Percentiles rank a stretch among this genome's conserved stretches.
Evolutionary conservation across 2,888 invertebrate species (phyloP).

Genomic region (Epirrhoe tristata): DNA sequence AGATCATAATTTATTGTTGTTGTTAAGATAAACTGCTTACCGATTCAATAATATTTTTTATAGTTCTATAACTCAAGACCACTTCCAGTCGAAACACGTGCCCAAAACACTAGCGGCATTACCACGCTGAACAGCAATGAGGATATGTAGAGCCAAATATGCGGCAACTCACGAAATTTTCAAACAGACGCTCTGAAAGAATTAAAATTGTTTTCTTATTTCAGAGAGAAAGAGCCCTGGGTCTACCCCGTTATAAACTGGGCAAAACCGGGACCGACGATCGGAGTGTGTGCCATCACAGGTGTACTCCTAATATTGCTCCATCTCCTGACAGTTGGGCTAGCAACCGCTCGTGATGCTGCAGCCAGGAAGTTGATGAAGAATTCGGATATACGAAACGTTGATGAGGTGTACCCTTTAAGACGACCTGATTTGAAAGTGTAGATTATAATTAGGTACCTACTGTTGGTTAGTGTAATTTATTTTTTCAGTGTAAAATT

Average conservation of each 20-base stretch:
- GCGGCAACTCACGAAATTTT: too few relatives aligned
- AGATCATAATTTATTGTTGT: too few relatives aligned
- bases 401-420: constrained; percentile 62
- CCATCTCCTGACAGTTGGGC: constrained; percentile 85
- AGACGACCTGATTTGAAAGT: constrained; percentile 37
- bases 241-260: constrained; percentile 93
- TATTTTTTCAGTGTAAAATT: too few relatives aligned
- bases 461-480: too few relatives aligned
- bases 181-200: too few relatives aligned
- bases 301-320: constrained; percentile 86
- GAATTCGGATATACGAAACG: constrained; percentile 48
- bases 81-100: too few relatives aligned
- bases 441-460: not conserved
- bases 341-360: constrained; percentile 80
- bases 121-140: too few relatives aligned
- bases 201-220: constrained; percentile 41
- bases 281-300: constrained; percentile 87
- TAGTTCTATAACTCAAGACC: too few relatives aligned
- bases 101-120: too few relatives aligned
- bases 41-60: too few relatives aligned
- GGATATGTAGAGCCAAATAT: too few relatives aligned
- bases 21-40: too few relatives aligned
- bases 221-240: constrained; percentile 87
- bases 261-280: constrained; percentile 87
- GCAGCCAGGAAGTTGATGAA: constrained; percentile 55